These are phyloP conservation scores for Phallusia fumigata DNA, from an alignment of 23 tunicate genomes.

Conservation along the genomic window DNA sequence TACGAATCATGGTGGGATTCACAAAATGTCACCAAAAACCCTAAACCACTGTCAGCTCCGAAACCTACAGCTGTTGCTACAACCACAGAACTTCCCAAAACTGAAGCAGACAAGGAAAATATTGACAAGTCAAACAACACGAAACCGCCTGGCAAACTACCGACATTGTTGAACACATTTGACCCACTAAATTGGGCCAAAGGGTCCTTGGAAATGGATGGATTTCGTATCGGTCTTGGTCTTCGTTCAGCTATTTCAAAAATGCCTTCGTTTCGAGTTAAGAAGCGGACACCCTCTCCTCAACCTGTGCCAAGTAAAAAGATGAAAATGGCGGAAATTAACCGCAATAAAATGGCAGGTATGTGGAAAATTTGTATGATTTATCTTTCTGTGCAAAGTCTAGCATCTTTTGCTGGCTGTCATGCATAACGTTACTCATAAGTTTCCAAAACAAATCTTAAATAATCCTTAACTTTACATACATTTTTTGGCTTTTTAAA, in stretches of 20 bases:
- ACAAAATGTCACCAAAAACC: slow-evolving; percentile 37
- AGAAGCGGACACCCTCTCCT: slow-evolving; percentile 70
- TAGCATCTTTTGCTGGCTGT: too few species aligned
- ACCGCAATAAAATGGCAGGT: slow-evolving; percentile 5
- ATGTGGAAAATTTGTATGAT: neutral
- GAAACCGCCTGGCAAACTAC: slow-evolving; percentile 44
- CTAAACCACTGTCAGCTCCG: slow-evolving; percentile 23
- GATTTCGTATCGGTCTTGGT: slow-evolving; percentile 81
- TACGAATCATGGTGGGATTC: slow-evolving; percentile 92
- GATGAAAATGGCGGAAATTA: slow-evolving; percentile 8
- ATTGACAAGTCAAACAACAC: neutral
- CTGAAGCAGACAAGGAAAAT: slow-evolving; percentile 18
- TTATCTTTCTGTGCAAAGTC: too few species aligned
- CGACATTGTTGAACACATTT: slow-evolving; percentile 71
- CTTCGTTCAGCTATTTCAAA: slow-evolving; percentile 80
- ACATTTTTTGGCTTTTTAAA: too few species aligned
- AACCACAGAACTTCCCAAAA: neutral
- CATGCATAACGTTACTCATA: too few species aligned
- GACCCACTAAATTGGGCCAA: slow-evolving; percentile 95
- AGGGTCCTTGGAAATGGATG: slow-evolving; percentile 87
- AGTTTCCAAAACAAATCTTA: too few species aligned
- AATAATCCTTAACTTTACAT: too few species aligned
- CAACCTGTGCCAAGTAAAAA: slow-evolving; percentile 26
- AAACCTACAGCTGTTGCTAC: slow-evolving; percentile 21
- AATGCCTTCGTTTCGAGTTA: slow-evolving; percentile 93